phyloP scores from a whole-genome alignment of 2,797 vertebrate genomes.

The Antrozous pallidus region DNA sequence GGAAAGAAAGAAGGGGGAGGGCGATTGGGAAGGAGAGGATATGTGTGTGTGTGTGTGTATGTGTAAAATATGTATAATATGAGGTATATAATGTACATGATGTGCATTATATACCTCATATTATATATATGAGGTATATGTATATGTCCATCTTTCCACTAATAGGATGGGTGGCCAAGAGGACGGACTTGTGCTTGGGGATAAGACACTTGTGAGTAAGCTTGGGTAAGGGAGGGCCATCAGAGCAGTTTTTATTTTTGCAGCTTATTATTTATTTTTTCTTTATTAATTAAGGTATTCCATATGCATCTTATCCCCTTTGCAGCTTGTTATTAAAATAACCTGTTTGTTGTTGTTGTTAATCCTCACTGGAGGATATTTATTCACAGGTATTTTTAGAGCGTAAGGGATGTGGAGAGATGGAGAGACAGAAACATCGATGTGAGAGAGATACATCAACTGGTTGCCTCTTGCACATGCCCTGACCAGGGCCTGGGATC shows the following conservation, averaged over 20 bases:
- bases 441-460: too few species aligned
- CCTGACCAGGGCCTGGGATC: too few species aligned
- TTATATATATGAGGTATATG: not conserved
- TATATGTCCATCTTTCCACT: not conserved
- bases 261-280: constrained; percentile 60
- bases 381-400: too few species aligned
- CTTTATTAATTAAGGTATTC: too few species aligned
- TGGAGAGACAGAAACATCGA: too few species aligned
- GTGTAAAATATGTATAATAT: not conserved
- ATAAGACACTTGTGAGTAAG: not conserved
- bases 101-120: too few species aligned
- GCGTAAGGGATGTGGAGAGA: too few species aligned
- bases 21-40: too few species aligned
- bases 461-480: too few species aligned
- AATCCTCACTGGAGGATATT: too few species aligned
- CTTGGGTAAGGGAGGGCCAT: not conserved
- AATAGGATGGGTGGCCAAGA: too few species aligned
- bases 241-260: constrained; percentile 49
- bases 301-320: too few species aligned
- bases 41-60: not conserved
- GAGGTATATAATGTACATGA: not conserved
- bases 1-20: not conserved
- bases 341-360: not conserved
- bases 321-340: not conserved
- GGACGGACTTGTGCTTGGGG: not conserved